Evolutionary conservation across 2,113 vertebrate genomes (phyloP).

Genomic region (Dromaius novaehollandiae): DNA sequence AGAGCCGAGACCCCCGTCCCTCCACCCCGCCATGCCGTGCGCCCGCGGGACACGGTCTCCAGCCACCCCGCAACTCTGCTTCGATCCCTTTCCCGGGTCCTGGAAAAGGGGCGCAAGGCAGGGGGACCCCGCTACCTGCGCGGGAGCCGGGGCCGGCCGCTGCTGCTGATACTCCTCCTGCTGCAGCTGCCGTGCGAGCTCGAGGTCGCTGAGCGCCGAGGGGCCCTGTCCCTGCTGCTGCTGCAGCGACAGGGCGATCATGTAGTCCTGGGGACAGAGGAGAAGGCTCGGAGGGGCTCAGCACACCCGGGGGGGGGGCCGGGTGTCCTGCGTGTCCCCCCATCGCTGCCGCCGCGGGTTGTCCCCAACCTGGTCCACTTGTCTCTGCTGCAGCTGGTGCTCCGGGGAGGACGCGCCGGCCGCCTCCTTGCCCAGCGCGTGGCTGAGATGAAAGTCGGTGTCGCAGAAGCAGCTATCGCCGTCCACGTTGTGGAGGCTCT

Average conservation of each 20-base stretch:
- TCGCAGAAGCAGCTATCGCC: slow-evolving; percentile 95
- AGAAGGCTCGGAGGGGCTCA: not conserved
- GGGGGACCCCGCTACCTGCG: slow-evolving; percentile 3
- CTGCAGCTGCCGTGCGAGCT: slow-evolving; percentile 90
- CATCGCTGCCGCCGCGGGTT: accelerated
- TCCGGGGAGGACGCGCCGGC: not conserved
- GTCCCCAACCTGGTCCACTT: slow-evolving; percentile 78
- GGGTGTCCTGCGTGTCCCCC: accelerated
- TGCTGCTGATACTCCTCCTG: slow-evolving; percentile 89
- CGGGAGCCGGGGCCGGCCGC: not conserved
- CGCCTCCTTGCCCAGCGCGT: slow-evolving; percentile 70
- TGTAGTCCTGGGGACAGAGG: slow-evolving; percentile 81
- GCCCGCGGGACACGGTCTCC: too few species aligned
- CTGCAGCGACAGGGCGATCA: slow-evolving; percentile 92
- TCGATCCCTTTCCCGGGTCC: too few species aligned
- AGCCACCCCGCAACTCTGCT: too few species aligned
- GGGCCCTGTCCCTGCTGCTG: slow-evolving; percentile 78
- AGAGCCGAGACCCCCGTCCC: not conserved
- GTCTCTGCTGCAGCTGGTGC: slow-evolving; percentile 77
- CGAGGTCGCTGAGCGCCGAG: slow-evolving; percentile 84
- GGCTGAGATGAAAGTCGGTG: slow-evolving; percentile 86
- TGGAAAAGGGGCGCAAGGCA: not conserved
- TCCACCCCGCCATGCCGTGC: too few species aligned
- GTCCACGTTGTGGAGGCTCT: slow-evolving; percentile 92
- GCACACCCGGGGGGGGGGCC: accelerated